These are phyloP conservation scores for Sebastes hopkinsi DNA, from an alignment of 2,797 vertebrate genomes.

Conservation along the genomic window DNA sequence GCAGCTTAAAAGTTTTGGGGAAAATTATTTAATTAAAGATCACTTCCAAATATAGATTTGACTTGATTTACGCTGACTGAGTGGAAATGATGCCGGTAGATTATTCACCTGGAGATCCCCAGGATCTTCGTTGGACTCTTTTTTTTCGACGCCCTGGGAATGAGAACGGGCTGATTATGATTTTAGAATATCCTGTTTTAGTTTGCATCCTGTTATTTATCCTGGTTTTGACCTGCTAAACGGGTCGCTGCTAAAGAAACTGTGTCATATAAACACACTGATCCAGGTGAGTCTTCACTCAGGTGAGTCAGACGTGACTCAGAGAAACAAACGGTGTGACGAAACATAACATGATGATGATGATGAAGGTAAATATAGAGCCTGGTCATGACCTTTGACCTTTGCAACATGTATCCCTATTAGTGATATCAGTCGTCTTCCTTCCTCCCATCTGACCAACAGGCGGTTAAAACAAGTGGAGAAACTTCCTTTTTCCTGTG, in stretches of 20 bases:
- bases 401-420: not conserved
- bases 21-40: too few species aligned
- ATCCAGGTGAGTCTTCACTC: not conserved
- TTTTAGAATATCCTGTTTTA: not conserved
- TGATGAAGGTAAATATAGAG: not conserved
- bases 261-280: not conserved
- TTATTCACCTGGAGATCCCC: too few species aligned
- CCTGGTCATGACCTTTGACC: constrained; percentile 11
- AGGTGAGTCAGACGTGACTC: not conserved
- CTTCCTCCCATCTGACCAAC: constrained; percentile 21
- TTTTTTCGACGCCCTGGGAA: too few species aligned
- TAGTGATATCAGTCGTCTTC: constrained; percentile 7
- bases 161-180: not conserved
- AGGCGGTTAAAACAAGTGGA: not conserved
- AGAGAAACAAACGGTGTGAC: not conserved
- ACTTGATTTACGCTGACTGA: too few species aligned
- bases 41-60: too few species aligned
- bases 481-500: constrained; percentile 45
- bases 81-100: too few species aligned
- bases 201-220: not conserved
- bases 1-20: not conserved
- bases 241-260: not conserved
- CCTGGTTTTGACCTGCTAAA: too few species aligned
- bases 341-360: not conserved
- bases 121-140: too few species aligned